Conservation (phyloP, 2,797 vertebrate species). For the Monodelphis domestica region DNA sequence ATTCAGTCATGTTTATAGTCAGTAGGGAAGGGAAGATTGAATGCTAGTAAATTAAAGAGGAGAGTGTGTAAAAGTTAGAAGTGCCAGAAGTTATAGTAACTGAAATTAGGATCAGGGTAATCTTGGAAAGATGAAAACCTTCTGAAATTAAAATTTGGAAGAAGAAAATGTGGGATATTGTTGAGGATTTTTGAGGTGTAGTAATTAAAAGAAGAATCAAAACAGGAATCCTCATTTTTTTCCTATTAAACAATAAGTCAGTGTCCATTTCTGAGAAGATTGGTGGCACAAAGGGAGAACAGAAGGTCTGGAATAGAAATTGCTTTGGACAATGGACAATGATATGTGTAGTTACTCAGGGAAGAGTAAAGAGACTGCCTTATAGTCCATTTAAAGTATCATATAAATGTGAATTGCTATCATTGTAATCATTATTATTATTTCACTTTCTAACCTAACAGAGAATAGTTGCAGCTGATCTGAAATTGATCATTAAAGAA, state of each 20-base stretch:
- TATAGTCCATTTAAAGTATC: background rate
- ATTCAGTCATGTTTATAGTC: background rate
- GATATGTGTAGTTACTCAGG: background rate
- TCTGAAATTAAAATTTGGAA: background rate
- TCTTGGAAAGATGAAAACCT: background rate
- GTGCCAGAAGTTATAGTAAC: background rate
- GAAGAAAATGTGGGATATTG: background rate
- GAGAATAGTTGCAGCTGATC: background rate
- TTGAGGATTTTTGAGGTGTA: background rate
- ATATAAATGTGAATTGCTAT: background rate
- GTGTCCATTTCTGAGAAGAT: background rate
- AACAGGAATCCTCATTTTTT: background rate
- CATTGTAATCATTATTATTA: background rate
- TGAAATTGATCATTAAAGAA: background rate
- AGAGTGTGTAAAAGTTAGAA: background rate
- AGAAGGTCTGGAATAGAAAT: background rate
- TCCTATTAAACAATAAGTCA: background rate
- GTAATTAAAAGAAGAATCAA: background rate
- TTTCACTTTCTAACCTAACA: background rate
- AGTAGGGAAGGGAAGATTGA: background rate
- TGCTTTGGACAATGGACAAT: background rate
- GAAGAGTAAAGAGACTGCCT: background rate
- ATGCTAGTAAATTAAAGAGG: background rate
- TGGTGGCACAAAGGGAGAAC: background rate
- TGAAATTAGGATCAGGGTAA: background rate